Evolutionary conservation across 2,888 invertebrate species (phyloP), one percentile per base, ranked within the genome.

Genomic region (Liposcelis brunnea): DNA sequence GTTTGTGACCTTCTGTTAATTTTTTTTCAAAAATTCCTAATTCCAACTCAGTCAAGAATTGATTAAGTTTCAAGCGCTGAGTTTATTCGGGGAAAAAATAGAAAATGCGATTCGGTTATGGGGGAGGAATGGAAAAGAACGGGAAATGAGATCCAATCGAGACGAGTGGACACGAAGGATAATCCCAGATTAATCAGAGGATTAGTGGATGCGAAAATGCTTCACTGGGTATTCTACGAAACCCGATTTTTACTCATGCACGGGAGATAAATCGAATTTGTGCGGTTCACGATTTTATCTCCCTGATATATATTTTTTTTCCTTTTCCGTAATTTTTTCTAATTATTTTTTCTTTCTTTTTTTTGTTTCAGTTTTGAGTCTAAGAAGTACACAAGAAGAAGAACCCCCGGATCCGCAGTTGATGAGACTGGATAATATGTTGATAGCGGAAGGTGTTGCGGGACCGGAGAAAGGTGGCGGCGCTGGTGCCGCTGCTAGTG

Each of bases 341-440:
- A 26, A 26, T 26, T 26, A 26, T 6, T 26, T 26, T 26, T 26
- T 26, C 8, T 26, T 26, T 26, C 26, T 26, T 26, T 6, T 26
- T 26, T 8, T 26, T 8, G 4, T 26, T 26, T 26, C 68, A 80
- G 94, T 93, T 16, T 70, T 95, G 57, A 93, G 91, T 55, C 77
- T 94, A 59, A 78, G 94, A 56, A 94, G 94, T 67, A 90, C 91
- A 49, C 93, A 94, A 70, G 95, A 95, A 67, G 94, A 95, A 62
- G 94, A 95, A 62, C 93, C 94, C 2, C 93, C 93, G 61, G 95
- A 97, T 69, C 94, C 95, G 6, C 95, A 95, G 64, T 69, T 98
- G 57, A 95, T 98, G 94, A 76, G 98, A 52, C 66, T 98, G 62
- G 97, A 98, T 69, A 98, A 98, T 69, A 98, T 98, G 98, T 68